Evolutionary conservation across 23 tunicate genomes (phyloP), one percentile per base, ranked within the genome.

Genomic region (Ascidia mentula): DNA sequence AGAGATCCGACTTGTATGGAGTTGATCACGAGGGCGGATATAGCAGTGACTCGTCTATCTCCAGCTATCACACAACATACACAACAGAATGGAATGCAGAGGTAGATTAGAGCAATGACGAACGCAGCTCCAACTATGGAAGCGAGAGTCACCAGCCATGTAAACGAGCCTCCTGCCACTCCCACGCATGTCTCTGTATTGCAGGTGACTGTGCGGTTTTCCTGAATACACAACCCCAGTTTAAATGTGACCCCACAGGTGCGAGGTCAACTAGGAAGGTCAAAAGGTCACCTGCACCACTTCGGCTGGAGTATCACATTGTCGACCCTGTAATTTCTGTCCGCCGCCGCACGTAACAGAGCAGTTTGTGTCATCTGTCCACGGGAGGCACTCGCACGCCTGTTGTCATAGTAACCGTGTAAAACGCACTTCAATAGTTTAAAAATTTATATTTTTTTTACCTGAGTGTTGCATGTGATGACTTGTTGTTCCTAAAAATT

Each of bases 21-120:
- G 75, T 71, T 34, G 30, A 71, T 71, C n/a, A 35, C 75, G 6
- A 71, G 38, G 38, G 75, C 75, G 75, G 75, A 71, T 71, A 35
- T 71, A 34, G 75, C 75, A 17, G 75, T 6, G 37, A 71, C 75
- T 71, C 75, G 30, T 18, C 38, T 71, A 34, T 71, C 38, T 3
- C 8, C 24, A 28, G 13, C 75, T n/a, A 35, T 4, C 6, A 35
- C 75, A 34, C 38, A 34, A 34, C 37, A 71, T 31, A 34, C 75
- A 53, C 45, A 45, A 31, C 69, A 42, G 12, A 31, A 31, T 13
- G 38, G 38, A 30, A 77, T 32, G 37, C 37, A 45, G 34, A 77
- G 34, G 80, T 77, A 77, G 31, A 77, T 46, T 1, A 46, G 33
- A 18, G 34, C 80, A 0, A 46, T 6, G 9, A 77, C 38, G 4